Conservation (phyloP, 2,113 vertebrate species). For the Protobothrops mucrosquamatus region DNA sequence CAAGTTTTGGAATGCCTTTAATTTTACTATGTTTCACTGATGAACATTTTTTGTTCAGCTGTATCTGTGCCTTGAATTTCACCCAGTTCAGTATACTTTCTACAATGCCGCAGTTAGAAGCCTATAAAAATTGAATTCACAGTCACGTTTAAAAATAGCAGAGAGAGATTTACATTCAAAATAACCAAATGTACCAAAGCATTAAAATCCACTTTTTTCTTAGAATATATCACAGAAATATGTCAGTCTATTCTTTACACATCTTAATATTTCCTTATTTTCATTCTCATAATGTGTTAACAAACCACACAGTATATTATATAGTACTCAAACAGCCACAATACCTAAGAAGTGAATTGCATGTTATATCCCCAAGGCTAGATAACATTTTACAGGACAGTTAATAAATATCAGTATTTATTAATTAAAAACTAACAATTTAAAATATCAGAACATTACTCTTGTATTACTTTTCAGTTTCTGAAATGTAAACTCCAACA, state of each 20-base stretch:
- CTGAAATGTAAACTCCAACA: not conserved
- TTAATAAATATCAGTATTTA: not conserved
- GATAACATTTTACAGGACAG: not conserved
- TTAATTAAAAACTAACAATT: not conserved
- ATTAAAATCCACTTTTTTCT: not conserved
- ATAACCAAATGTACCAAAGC: not conserved
- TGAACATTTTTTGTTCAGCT: slow-evolving; percentile 98
- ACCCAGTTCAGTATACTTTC: slow-evolving; percentile 99
- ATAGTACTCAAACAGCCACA: not conserved
- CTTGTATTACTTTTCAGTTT: not conserved
- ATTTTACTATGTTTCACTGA: slow-evolving; percentile 99
- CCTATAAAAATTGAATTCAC: slow-evolving; percentile 68
- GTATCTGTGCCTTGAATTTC: slow-evolving; percentile 98
- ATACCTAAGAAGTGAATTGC: not conserved
- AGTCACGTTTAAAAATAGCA: slow-evolving; percentile 21
- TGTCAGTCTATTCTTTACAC: not conserved
- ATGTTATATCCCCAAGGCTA: not conserved
- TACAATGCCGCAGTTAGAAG: slow-evolving; percentile 96
- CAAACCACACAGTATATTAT: not conserved
- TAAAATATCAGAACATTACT: not conserved
- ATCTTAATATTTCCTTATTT: not conserved
- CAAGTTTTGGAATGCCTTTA: slow-evolving; percentile 97
- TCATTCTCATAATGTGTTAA: not conserved
- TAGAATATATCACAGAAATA: not conserved
- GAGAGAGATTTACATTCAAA: slow-evolving; percentile 2